Conservation (phyloP, 2,113 vertebrate species). For the Eudyptes chrysolophus region DNA sequence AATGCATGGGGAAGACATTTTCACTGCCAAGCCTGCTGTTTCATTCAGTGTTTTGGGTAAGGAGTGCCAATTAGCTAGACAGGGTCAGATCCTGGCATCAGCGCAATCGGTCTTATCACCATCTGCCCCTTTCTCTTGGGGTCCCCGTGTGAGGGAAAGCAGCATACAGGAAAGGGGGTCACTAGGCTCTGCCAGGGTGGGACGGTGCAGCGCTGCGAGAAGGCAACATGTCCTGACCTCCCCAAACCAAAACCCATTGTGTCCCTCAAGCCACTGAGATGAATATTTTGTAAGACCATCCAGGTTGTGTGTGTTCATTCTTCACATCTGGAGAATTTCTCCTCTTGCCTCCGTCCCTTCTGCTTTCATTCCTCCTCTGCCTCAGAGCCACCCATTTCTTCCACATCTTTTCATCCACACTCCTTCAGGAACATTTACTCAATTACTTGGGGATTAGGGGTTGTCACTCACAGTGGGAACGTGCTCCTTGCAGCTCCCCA, state of each 20-base stretch:
- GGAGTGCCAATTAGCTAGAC: background rate
- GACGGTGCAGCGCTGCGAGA: accelerated
- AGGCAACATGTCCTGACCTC: background rate
- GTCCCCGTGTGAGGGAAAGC: background rate
- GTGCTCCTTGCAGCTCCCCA: background rate
- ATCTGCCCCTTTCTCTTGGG: background rate
- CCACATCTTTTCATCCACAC: background rate
- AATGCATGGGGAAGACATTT: background rate
- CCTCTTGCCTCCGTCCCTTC: background rate
- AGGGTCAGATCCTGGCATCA: background rate
- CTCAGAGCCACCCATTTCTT: background rate
- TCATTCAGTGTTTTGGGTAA: background rate
- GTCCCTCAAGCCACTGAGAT: background rate
- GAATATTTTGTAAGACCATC: background rate
- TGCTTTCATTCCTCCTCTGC: background rate
- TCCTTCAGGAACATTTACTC: background rate
- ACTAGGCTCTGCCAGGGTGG: background rate
- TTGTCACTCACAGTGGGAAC: background rate
- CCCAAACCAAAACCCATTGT: background rate
- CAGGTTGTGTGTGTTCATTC: background rate
- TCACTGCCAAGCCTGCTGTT: background rate
- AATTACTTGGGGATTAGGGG: background rate
- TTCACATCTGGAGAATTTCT: background rate
- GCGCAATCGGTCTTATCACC: accelerated
- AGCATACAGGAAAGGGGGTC: accelerated